Conservation (phyloP, 2,797 vertebrate species). For the Sebastes nivosus region DNA sequence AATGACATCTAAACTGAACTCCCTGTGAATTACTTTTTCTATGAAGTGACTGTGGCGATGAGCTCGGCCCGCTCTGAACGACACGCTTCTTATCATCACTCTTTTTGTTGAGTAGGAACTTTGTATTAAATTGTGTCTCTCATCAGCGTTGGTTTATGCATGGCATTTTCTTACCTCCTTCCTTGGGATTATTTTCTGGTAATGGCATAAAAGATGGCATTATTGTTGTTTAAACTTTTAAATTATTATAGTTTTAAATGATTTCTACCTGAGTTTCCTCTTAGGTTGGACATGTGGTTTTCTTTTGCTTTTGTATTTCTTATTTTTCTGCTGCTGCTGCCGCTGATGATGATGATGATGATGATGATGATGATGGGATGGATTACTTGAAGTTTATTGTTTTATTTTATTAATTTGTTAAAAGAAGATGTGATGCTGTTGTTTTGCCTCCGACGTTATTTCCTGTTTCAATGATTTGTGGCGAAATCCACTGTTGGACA, state of each 20-base stretch:
- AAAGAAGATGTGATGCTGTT: constrained; percentile 58
- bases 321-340: constrained; percentile 37
- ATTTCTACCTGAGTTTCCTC: constrained; percentile 56
- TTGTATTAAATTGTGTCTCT: constrained; percentile 63
- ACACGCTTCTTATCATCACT: constrained; percentile 50
- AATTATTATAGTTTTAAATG: constrained; percentile 69
- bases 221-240: constrained; percentile 69
- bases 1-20: not conserved
- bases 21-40: constrained; percentile 24
- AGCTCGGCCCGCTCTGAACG: constrained; percentile 5
- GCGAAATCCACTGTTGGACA: not conserved
- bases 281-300: constrained; percentile 42
- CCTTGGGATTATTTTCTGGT: constrained; percentile 60
- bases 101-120: constrained; percentile 58
- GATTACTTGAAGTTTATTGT: constrained; percentile 81
- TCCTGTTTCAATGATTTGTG: not conserved
- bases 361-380: constrained; percentile 43
- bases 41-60: constrained; percentile 26
- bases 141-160: constrained; percentile 73
- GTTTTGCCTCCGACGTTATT: constrained; percentile 26
- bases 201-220: constrained; percentile 67
- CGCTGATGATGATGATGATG: constrained; percentile 30
- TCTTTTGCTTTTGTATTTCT: constrained; percentile 60
- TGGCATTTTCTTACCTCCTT: constrained; percentile 77
- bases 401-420: constrained; percentile 61